Base-by-base conservation (phyloP, 2,888 invertebrate genomes). In the Heliconius hortense region DNA sequence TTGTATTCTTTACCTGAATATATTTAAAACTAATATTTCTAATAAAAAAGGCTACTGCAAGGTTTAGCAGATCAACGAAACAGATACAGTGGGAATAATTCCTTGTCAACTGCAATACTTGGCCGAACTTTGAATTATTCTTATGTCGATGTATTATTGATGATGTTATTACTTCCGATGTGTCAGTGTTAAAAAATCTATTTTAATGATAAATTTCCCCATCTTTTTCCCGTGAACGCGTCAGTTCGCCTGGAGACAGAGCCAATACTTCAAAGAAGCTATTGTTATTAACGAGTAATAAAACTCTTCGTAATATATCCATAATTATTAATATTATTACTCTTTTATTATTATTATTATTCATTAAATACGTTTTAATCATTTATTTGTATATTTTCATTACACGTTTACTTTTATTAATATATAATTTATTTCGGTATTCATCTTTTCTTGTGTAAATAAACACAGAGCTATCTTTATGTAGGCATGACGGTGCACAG, bases 221-320 rank as follows among this genome's bases (percentile, higher is more conserved):
- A 85, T 90, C 83, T 90, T 88, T 89, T 91, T 89, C 85, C 88
- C 87, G 87, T 87, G 87, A 88, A 87, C 89, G 88, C 86, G 84
- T 88, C 90, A 97, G 97, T 97, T 96, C 96, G 97, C 97, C 96
- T 98, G 98, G 98, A 97, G 97, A 96, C 97, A 97, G 96, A 98
- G 98, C 96, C 96, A 97, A 95, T 97, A 98, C 97, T 98, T 98
- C 98, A 97, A 97, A 96, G 97, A 98, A 96, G 97, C 97, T 95
- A 97, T 98, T 95, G 96, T 97, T 95, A 96, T 96, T 95, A 96
- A 96, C 95, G 97, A 97, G 97, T 97, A 97, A 96, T 94, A 91
- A 93, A 91, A 91, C 89, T 94, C 92, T 94, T 89, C 89, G 89
- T 92, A 88, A 93, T 94, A 91, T 90, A 88, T 85, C 83, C 82